These are phyloP conservation scores for Sitodiplosis mosellana DNA, from an alignment of 1,140 invertebrate genomes.

Conservation along the genomic window DNA sequence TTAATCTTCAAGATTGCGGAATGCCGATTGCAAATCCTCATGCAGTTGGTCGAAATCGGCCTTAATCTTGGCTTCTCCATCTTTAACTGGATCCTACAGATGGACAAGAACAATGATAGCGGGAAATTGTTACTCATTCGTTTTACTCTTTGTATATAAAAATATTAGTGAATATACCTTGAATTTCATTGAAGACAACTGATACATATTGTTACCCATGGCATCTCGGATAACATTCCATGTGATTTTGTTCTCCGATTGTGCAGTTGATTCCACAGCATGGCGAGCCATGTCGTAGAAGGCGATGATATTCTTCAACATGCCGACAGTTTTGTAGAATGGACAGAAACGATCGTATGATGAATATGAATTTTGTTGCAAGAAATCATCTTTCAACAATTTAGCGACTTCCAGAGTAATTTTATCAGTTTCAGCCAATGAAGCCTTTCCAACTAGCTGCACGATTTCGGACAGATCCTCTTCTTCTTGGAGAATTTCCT, in stretches of 20 bases:
- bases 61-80: constrained; percentile 94
- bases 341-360: constrained; percentile 97
- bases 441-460: constrained; percentile 97
- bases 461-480: constrained; percentile 99
- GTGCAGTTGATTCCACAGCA: constrained; percentile 91
- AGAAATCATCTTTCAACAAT: constrained; percentile 96
- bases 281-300: constrained; percentile 98
- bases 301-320: constrained; percentile 95
- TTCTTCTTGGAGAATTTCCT: constrained; percentile 97
- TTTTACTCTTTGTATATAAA: background rate
- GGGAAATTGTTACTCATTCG: constrained; percentile 1
- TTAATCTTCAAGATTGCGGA: constrained; percentile 98
- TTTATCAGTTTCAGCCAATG: constrained; percentile 96
- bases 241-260: constrained; percentile 98
- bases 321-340: constrained; percentile 99
- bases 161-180: constrained; percentile 45
- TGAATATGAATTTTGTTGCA: constrained; percentile 97
- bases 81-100: constrained; percentile 85
- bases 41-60: constrained; percentile 89
- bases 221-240: constrained; percentile 94
- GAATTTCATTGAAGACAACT: constrained; percentile 99
- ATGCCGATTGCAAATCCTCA: constrained; percentile 90
- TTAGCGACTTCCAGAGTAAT: constrained; percentile 98
- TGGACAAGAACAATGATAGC: constrained; percentile 6
- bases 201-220: constrained; percentile 92